These are phyloP conservation scores for Psilopsiagon aurifrons DNA, from an alignment of 2,113 vertebrate genomes.

Conservation along the genomic window DNA sequence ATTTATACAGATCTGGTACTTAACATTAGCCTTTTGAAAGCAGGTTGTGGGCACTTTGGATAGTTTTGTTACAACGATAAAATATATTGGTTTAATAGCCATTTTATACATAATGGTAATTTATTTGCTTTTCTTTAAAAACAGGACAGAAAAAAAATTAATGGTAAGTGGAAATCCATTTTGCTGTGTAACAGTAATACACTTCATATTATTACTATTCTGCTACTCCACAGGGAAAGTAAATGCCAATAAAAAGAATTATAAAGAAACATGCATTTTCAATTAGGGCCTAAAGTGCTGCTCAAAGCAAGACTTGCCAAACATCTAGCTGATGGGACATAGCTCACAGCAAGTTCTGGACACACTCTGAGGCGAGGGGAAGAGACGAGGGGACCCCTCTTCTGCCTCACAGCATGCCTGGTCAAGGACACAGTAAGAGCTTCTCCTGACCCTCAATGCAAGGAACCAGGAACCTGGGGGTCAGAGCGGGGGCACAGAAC, in stretches of 20 bases:
- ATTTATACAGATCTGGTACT: neutral
- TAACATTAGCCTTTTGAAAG: neutral
- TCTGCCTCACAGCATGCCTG: accelerated
- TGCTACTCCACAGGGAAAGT: neutral
- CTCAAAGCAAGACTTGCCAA: neutral
- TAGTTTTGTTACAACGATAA: neutral
- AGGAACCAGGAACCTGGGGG: too few relatives aligned
- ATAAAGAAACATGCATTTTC: slow-evolving; percentile 12
- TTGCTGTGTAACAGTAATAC: neutral
- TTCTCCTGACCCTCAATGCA: neutral
- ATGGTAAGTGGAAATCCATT: neutral
- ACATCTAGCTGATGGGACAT: neutral
- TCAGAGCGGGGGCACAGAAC: neutral
- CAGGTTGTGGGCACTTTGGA: neutral
- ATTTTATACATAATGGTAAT: neutral
- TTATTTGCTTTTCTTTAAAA: neutral
- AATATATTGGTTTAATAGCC: neutral
- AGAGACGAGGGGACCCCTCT: neutral
- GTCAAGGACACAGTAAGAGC: neutral
- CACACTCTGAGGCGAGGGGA: neutral
- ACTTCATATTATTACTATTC: neutral
- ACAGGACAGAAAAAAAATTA: neutral
- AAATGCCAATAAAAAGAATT: slow-evolving; percentile 35
- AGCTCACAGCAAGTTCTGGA: neutral
- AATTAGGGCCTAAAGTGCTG: neutral